Base-by-base conservation (phyloP, 2,113 vertebrate genomes). In the Nicator chloris region DNA sequence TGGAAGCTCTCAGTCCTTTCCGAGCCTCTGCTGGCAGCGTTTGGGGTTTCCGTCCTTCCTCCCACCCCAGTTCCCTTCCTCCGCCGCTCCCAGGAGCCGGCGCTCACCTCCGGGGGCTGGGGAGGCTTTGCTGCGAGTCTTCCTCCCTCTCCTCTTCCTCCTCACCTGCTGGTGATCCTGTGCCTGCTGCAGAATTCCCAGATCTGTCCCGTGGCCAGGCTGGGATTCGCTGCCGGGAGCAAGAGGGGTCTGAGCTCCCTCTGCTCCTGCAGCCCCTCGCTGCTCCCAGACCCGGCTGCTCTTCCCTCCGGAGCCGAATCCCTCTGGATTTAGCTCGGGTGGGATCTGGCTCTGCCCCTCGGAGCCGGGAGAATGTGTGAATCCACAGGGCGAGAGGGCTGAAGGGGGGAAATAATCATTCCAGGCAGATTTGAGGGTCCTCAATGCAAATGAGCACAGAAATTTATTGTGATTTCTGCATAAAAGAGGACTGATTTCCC, bases 41-140 rank as follows among this genome's bases (percentile, higher is more conserved):
- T 80, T 51, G 14, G 7, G 3, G 70, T 35, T 7, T 18, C 35
- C 20, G 53, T 71, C 47, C n/a, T 51, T 21, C 70, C 51, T 65
- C 80, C 50, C 87, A 45, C 5, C 44, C 35, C 40, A 14, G 31
- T 33, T 56, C 12, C 40, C 57, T 61, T 49, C 37, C 87, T 37
- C 64, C 37, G 81, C 69, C 3, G 5, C 86, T 92, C 80, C 61
- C 51, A 3, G 88, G 61, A 86, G 73, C 54, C 37, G 1, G 57
- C 86, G 14, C 91, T 96, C 94, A 95, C 89, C 96, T 86, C 75
- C 20, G 1, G 24, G 15, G 72, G 72, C 93, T 59, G 86, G 22
- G 71, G 42, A 44, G 56, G 77, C 24, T 92, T 18, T 61, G 49
- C 56, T 26, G 56, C 66, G 13, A 82, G 42, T 47, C 77, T 78